A percentile compares a stretch with the other conserved stretches of the same genome.
Conservation (phyloP, 2,797 vertebrate species). For the Paratrypauchen microcephalus region DNA sequence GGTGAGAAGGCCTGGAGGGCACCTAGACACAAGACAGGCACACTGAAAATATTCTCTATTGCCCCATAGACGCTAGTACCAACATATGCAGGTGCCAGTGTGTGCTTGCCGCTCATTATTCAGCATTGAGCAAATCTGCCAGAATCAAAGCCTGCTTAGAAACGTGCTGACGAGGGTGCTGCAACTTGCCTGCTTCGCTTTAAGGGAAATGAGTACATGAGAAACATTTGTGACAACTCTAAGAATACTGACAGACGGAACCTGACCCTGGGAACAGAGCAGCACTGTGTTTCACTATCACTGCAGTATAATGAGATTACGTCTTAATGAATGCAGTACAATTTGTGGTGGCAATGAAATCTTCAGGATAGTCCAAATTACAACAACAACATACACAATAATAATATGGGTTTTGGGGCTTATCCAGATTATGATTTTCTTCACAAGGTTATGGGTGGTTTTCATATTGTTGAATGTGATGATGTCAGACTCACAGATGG, state of each 20-base stretch:
- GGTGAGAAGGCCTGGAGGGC: conserved; percentile 32
- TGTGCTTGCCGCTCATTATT: conserved; percentile 40
- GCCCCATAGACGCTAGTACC: conserved; percentile 10
- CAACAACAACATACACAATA: too few species aligned
- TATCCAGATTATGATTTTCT: too few species aligned
- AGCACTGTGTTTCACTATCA: conserved; percentile 49
- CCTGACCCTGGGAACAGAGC: conserved; percentile 67
- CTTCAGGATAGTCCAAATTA: too few species aligned
- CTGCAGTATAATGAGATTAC: conserved; percentile 35
- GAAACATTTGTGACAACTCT: conserved; percentile 44
- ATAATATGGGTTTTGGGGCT: too few species aligned
- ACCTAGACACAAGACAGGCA: conserved; percentile 17
- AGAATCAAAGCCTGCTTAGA: conserved; percentile 38
- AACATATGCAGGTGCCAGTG: conserved; percentile 35
- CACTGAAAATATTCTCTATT: not conserved
- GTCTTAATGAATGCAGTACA: conserved; percentile 4
- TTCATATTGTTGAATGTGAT: too few species aligned
- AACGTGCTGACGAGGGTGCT: conserved; percentile 37
- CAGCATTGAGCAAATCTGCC: conserved; percentile 32
- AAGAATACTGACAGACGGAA: conserved; percentile 65
- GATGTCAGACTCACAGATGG: too few species aligned
- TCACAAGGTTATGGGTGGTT: too few species aligned
- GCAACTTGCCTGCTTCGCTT: conserved; percentile 44
- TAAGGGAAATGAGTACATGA: conserved; percentile 52
- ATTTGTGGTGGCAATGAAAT: not conserved